Percentiles rank a stretch among this genome's conserved stretches.
These are phyloP conservation scores for Pangasianodon hypophthalmus DNA, from an alignment of 2,113 vertebrate genomes.

Conservation along the genomic window DNA sequence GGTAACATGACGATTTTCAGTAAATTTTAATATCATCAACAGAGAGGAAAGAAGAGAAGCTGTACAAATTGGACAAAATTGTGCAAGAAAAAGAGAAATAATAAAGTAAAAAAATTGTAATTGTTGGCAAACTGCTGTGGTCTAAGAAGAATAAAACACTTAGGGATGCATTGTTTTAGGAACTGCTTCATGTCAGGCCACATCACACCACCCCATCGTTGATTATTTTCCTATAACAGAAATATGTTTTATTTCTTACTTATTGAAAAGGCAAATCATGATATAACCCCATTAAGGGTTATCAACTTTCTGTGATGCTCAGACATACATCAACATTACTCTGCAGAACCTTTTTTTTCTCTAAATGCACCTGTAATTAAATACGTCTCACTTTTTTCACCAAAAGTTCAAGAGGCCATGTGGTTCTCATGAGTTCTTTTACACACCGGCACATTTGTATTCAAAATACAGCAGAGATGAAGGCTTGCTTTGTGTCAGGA, in stretches of 20 bases:
- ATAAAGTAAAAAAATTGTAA: not conserved
- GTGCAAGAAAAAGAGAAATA: no score
- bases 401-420: slow-evolving; percentile 16
- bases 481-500: slow-evolving; percentile 22
- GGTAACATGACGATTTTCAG: no score
- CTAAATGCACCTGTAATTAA: slow-evolving; percentile 13
- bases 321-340: not conserved
- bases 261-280: not conserved
- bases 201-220: not conserved
- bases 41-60: not conserved
- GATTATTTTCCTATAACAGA: not conserved
- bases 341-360: not conserved
- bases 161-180: not conserved
- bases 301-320: not conserved
- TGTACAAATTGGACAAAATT: no score
- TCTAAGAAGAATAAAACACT: not conserved
- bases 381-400: not conserved
- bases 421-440: slow-evolving; percentile 7
- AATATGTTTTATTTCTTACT: not conserved
- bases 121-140: not conserved
- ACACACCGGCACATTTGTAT: not conserved
- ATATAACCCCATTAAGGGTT: not conserved
- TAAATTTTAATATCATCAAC: not conserved
- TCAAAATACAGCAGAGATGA: not conserved
- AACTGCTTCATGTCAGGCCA: not conserved